Percentiles rank a stretch among this genome's conserved stretches.
These are phyloP conservation scores for Loriculus beryllinus DNA, from an alignment of 2,797 vertebrate species.

Conservation along the genomic window DNA sequence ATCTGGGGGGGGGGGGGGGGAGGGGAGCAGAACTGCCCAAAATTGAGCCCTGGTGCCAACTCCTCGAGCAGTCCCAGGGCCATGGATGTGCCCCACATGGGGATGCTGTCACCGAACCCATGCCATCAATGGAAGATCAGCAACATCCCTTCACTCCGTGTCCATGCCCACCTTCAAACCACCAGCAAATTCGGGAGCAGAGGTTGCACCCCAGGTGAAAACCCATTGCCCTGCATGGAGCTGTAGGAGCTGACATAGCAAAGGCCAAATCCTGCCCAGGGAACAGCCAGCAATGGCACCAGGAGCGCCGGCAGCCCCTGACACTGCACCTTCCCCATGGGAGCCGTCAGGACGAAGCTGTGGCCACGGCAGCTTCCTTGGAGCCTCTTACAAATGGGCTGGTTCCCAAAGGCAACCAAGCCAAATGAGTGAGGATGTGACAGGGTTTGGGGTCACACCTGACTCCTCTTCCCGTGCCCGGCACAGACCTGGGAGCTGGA, in stretches of 20 bases:
- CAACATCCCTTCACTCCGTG: accelerated
- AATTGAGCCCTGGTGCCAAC: accelerated
- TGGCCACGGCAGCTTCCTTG: not conserved
- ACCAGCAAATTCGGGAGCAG: accelerated
- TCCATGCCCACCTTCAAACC: accelerated
- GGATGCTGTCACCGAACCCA: accelerated
- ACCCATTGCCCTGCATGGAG: accelerated
- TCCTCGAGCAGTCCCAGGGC: accelerated
- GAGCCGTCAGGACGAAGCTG: constrained; percentile 53
- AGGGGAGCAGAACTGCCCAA: accelerated
- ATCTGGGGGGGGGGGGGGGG: accelerated
- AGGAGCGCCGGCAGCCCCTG: not conserved
- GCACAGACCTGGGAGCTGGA: not conserved
- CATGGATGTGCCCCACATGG: accelerated
- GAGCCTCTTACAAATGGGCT: constrained; percentile 51
- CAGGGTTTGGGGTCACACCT: not conserved
- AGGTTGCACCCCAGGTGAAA: accelerated
- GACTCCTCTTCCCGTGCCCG: not conserved
- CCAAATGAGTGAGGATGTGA: constrained; percentile 57
- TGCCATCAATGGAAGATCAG: accelerated
- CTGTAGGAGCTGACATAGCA: accelerated
- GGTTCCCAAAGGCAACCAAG: constrained; percentile 46
- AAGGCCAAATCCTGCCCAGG: not conserved
- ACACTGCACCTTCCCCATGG: constrained; percentile 33
- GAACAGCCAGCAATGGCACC: accelerated